Conservation (phyloP, 2,888 invertebrate species). For the Trissoscelio sp. region DNA sequence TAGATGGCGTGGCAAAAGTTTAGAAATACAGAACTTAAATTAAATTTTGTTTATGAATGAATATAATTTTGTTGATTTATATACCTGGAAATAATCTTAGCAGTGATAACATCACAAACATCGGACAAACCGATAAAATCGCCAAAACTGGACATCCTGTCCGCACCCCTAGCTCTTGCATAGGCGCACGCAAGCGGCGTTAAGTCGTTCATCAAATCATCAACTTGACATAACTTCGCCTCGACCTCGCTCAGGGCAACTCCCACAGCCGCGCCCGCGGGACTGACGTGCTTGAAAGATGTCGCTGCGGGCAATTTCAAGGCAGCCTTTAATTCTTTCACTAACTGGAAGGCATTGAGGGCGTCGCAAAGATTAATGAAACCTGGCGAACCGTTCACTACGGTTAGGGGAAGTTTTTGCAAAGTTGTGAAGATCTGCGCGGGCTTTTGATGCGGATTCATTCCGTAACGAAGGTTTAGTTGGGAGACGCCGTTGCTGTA, state of each 20-base stretch:
- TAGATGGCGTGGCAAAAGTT: too few relatives aligned
- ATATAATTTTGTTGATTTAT: constrained; percentile 9
- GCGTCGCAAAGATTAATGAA: constrained; percentile 99
- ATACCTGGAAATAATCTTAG: constrained; percentile 93
- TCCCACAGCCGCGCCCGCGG: constrained; percentile 94
- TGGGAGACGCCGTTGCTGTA: constrained; percentile 92
- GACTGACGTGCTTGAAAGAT: constrained; percentile 99
- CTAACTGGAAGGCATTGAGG: constrained; percentile 98
- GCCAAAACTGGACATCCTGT: constrained; percentile 99
- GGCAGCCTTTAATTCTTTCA: constrained; percentile 92
- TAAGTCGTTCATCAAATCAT: constrained; percentile 89
- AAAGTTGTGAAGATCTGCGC: constrained; percentile 94
- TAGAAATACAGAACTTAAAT: too few relatives aligned
- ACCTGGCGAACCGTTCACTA: constrained; percentile 97
- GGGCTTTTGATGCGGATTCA: constrained; percentile 99
- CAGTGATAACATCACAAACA: constrained; percentile 94
- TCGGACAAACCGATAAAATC: constrained; percentile 98
- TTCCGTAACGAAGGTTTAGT: constrained; percentile 94
- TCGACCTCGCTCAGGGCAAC: constrained; percentile 89
- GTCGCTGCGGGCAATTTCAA: constrained; percentile 95
- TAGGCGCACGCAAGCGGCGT: constrained; percentile 95
- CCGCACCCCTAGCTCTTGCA: constrained; percentile 98
- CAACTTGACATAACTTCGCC: constrained; percentile 96
- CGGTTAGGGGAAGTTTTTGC: constrained; percentile 91
- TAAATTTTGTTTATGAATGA: too few relatives aligned